A percentile compares a stretch with the other conserved stretches of the same genome.
phyloP scores from a whole-genome alignment of 2,888 invertebrate genomes.

The Mactromeris polynyma region DNA sequence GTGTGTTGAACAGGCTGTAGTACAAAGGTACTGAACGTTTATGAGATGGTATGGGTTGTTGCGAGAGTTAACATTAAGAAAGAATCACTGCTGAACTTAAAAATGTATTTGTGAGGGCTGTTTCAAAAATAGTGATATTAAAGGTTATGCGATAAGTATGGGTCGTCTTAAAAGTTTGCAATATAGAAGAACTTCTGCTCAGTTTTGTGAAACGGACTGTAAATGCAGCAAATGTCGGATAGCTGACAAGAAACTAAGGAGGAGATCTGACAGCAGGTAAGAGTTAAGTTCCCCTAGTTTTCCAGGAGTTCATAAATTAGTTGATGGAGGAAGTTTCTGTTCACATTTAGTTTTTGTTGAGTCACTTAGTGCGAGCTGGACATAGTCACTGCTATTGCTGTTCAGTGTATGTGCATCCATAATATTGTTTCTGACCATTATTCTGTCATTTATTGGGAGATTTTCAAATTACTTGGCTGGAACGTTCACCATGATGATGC shows the following conservation, averaged over 20 bases:
- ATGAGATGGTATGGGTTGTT: background rate
- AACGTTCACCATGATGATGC: too few relatives aligned
- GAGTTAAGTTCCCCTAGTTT: background rate
- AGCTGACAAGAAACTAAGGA: conserved; percentile 40
- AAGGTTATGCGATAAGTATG: conserved; percentile 24
- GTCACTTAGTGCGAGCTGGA: too few relatives aligned
- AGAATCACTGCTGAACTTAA: background rate
- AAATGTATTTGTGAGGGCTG: background rate
- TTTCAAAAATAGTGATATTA: background rate
- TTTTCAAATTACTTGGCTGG: too few relatives aligned
- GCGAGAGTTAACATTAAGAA: background rate
- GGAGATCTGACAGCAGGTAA: conserved; percentile 56
- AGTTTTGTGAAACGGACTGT: conserved; percentile 43
- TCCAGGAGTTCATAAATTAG: too few relatives aligned
- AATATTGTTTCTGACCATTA: too few relatives aligned
- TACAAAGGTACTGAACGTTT: background rate
- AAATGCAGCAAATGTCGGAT: conserved; percentile 42
- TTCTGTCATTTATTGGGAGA: too few relatives aligned
- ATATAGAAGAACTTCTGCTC: conserved; percentile 38
- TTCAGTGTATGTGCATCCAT: too few relatives aligned
- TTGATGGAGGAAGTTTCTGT: too few relatives aligned
- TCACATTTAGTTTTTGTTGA: too few relatives aligned
- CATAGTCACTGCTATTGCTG: too few relatives aligned
- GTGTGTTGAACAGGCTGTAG: background rate
- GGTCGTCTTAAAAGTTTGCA: conserved; percentile 52